A percentile compares a stretch with the other conserved stretches of the same genome.
Conservation (phyloP, 23 tunicate genomes). For the Oikopleura vanhoeffeni region DNA sequence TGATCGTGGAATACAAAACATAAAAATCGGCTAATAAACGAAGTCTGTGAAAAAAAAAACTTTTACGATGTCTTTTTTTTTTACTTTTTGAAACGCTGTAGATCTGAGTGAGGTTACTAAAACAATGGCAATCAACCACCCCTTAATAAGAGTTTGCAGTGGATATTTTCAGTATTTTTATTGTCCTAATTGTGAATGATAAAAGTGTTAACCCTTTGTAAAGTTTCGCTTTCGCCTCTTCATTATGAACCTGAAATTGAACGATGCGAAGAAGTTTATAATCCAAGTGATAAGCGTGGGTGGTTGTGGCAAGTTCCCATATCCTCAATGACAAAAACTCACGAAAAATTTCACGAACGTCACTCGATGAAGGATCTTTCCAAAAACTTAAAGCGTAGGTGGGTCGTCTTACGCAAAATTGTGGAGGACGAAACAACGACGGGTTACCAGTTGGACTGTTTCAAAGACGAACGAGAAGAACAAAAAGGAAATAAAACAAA, state of each 20-base stretch:
- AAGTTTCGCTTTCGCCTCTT: neutral
- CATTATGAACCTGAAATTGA: constrained; percentile 9
- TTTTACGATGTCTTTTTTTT: no score
- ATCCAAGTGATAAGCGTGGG: constrained; percentile 3
- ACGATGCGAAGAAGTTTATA: neutral
- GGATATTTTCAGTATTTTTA: no score
- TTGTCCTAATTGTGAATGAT: no score
- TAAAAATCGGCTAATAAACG: no score
- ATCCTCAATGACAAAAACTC: neutral
- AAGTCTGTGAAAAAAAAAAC: no score
- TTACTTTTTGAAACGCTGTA: no score
- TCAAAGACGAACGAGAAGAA: neutral
- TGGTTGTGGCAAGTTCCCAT: neutral
- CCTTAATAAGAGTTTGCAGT: no score
- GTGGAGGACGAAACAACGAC: neutral
- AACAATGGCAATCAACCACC: no score
- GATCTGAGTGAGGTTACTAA: no score
- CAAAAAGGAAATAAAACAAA: neutral
- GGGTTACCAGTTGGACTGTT: neutral
- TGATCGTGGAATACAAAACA: no score
- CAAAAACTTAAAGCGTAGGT: neutral
- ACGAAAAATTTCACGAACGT: neutral
- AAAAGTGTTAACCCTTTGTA: no score
- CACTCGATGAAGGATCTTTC: neutral
- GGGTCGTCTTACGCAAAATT: neutral